phyloP scores from a whole-genome alignment of 2,113 vertebrate genomes.

The Glareola pratincola region DNA sequence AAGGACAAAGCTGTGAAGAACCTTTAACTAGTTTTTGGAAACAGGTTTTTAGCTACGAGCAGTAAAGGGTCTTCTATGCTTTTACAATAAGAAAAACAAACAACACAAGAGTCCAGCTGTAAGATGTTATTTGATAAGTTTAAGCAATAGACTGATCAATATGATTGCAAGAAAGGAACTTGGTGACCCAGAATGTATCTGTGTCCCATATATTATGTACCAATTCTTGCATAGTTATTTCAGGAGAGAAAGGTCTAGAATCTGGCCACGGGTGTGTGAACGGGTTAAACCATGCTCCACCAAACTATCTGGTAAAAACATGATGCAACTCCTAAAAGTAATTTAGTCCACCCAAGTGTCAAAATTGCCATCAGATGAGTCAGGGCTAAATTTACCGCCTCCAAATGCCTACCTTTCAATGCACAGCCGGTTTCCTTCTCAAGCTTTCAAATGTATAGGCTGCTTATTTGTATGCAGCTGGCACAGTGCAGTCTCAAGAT shows the following conservation, averaged over 20 bases:
- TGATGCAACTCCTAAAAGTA: constrained; percentile 60
- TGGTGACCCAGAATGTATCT: not conserved
- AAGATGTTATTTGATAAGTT: not conserved
- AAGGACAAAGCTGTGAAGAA: not conserved
- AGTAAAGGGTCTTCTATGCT: not conserved
- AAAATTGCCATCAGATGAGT: constrained; percentile 65
- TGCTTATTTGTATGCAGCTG: constrained; percentile 51
- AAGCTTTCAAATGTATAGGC: constrained; percentile 58
- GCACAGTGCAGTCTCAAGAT: not conserved
- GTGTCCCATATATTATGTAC: not conserved
- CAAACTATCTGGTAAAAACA: constrained; percentile 56
- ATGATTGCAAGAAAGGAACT: not conserved
- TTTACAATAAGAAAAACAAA: not conserved
- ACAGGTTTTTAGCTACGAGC: not conserved
- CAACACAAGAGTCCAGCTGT: not conserved
- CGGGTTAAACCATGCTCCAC: constrained; percentile 32
- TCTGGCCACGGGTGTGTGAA: not conserved
- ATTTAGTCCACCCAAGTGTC: constrained; percentile 62
- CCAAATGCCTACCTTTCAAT: constrained; percentile 69
- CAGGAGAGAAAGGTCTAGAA: not conserved
- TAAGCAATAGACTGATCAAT: not conserved
- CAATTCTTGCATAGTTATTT: not conserved
- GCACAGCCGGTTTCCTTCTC: constrained; percentile 52
- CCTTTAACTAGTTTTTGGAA: not conserved
- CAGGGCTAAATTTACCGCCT: constrained; percentile 66